Percentiles rank a stretch among this genome's conserved stretches.
Conservation (phyloP, 2,113 vertebrate genomes). For the Hemicordylus capensis region DNA sequence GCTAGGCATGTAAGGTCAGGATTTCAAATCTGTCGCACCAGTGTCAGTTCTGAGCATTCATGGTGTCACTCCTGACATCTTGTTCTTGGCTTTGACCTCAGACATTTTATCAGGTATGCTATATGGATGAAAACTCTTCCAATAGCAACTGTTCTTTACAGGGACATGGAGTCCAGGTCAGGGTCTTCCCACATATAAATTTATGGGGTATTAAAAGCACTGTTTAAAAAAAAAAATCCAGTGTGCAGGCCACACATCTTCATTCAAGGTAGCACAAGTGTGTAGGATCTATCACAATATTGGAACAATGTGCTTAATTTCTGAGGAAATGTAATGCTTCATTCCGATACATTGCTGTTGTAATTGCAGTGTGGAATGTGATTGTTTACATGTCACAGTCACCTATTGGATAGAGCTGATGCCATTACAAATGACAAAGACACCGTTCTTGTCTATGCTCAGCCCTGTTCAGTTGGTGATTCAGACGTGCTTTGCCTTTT, state of each 20-base stretch:
- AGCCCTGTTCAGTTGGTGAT: neutral
- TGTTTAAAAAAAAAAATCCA: neutral
- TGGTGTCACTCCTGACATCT: neutral
- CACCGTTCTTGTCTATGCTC: neutral
- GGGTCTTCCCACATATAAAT: neutral
- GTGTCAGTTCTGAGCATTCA: neutral
- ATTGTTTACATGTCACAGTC: neutral
- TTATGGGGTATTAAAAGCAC: neutral
- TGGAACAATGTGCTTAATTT: neutral
- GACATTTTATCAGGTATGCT: neutral
- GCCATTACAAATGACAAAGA: neutral
- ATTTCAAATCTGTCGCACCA: fast-evolving
- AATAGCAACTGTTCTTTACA: neutral
- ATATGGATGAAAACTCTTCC: slow-evolving; percentile 9
- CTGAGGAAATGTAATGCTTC: neutral
- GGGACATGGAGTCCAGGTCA: neutral
- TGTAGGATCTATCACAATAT: neutral
- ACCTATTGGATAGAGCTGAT: neutral
- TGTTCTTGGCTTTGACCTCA: neutral
- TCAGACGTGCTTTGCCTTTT: neutral
- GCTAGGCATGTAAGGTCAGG: neutral
- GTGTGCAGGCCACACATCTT: neutral
- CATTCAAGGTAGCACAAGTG: neutral
- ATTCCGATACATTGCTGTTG: neutral
- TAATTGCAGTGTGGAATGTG: neutral